Evolutionary conservation across 2,113 vertebrate species (phyloP), one percentile per base, ranked within the genome.

Genomic region (Coreoperca whiteheadi): DNA sequence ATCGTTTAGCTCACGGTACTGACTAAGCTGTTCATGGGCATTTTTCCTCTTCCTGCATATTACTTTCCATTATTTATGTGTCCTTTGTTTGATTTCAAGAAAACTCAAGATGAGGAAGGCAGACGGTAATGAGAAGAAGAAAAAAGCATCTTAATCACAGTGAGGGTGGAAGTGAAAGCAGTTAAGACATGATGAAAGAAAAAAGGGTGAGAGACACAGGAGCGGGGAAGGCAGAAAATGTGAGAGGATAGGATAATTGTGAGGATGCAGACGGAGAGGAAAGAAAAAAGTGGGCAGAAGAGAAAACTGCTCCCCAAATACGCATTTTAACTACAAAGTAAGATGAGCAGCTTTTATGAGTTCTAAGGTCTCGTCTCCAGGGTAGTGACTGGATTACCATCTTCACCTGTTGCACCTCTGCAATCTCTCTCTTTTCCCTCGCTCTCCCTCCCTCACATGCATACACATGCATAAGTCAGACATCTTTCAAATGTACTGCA

Each of bases 191-290:
- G 25, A 78, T 66, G 12, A 65, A 8, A 56, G 4, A 39, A 1
- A 95, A 94, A 15, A 69, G 9, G 7, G 6, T 94, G 84, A 95
- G 23, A 77, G 97, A 96, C 95, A 86, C 10, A 28, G 39, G 59
- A 46, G 74, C 96, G 89, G 53, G 41, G 34, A 51, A 51, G 63
- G 21, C 69, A 71, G 71, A 28, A 61, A 63, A 81, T 74, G 56
- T 68, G 53, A 85, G 68, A 23, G 30, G 57, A 86, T 8, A n/a
- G 43, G 61, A 66, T 78, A 54, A 88, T 60, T 77, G 56, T 83
- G 46, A 84, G 43, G 61, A 78, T n/a, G 16, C 5, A 28, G 54
- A 65, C 59, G 74, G 20, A 71, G 51, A 54, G 11, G 34, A 14
- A 69, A 50, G 4, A 41, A 37, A 41, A 51, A 21, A 72, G 59